Evolutionary conservation across 2,113 vertebrate genomes (phyloP), one percentile per base, ranked within the genome.

Genomic region (Phyllopteryx taeniolatus): DNA sequence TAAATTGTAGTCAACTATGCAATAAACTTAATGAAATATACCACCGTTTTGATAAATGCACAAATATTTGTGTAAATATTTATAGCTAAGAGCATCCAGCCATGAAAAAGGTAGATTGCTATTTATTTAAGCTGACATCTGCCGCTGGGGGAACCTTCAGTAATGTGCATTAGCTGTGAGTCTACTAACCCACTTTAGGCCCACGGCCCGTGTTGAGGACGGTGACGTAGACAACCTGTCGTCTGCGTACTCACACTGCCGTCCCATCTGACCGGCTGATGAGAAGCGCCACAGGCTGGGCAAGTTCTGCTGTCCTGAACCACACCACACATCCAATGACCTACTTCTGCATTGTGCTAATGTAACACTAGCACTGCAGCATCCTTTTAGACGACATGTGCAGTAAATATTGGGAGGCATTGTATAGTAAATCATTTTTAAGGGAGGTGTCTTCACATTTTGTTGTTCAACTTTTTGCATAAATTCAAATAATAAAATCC

Each of bases 321-420:
- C 42, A 39, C 77, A 67, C 72, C 68, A 80, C 27, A 44, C 76
- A 76, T 87, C 77, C 71, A 74, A 75, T 85, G 86, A 90, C 88
- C 87, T 84, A 90, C 74, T 90, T 91, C 72, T 81, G 35, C 42
- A 63, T 47, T 73, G 49, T 75, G 81, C 79, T 75, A 77, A 76
- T 22, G 60, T 72, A 77, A 83, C 66, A 22, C 68, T 31, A 67
- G 44, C 69, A 67, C 57, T 70, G 67, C 68, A 22, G 11, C 67
- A 67, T 63, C 56, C 22, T 57, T 74, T 83, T 39, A 62, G 61
- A 73, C 61, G 53, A 59, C 76, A 79, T 64, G 67, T 49, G 75
- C 65, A 65, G 65, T 81, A 67, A 77, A 77, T 6, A 61, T 27
- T 5, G 3, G 39, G 1, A 44, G 35, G 9, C 39, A 12, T 42